Conservation (phyloP, 2,113 vertebrate genomes). For the Pardalotus punctatus region DNA sequence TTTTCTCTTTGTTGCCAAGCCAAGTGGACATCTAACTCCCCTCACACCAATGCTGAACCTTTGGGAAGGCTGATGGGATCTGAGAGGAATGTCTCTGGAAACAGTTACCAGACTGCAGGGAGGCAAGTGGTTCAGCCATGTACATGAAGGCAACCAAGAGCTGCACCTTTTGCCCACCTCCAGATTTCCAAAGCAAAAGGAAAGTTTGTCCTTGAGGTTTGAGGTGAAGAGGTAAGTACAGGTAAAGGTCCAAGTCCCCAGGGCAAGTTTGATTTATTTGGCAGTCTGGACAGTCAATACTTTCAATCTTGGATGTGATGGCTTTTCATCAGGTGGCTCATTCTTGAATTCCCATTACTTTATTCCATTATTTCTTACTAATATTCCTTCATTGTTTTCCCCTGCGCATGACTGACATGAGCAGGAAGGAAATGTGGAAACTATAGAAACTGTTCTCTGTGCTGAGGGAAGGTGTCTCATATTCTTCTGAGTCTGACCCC, state of each 20-base stretch:
- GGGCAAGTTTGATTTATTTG: slow-evolving; percentile 29
- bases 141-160: background rate
- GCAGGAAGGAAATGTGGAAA: slow-evolving; percentile 58
- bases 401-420: background rate
- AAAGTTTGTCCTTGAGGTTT: slow-evolving; percentile 11
- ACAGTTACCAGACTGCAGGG: rapidly evolving
- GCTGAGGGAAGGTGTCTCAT: slow-evolving; percentile 13
- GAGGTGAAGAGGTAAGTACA: slow-evolving; percentile 8
- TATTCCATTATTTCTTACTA: too few relatives aligned
- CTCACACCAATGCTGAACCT: background rate
- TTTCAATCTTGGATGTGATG: background rate
- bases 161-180: background rate
- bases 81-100: background rate
- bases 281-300: background rate
- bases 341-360: background rate
- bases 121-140: background rate
- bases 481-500: slow-evolving; percentile 12
- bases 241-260: background rate
- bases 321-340: background rate
- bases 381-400: slow-evolving; percentile 50
- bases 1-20: slow-evolving; percentile 13
- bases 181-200: background rate
- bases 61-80: background rate
- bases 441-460: slow-evolving; percentile 11
- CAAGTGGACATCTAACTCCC: background rate